phyloP scores from a whole-genome alignment of 2,113 vertebrate species.

The Scalopus aquaticus region DNA sequence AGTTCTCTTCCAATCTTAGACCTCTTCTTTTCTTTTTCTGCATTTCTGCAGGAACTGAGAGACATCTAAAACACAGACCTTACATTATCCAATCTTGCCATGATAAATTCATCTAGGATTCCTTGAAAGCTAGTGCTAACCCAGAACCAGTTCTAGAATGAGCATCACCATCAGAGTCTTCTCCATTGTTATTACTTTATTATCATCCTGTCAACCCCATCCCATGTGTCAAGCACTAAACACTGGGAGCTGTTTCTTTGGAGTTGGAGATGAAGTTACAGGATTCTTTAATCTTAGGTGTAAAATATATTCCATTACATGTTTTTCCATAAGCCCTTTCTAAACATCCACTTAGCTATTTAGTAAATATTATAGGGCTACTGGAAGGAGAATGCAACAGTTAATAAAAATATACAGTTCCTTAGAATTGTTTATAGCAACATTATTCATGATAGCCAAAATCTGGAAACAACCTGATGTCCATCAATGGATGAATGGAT shows the following conservation, averaged over 20 bases:
- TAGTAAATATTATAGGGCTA: background rate
- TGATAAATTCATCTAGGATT: background rate
- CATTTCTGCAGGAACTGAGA: background rate
- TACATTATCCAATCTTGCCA: background rate
- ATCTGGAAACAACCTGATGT: background rate
- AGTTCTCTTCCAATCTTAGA: background rate
- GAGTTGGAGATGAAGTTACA: background rate
- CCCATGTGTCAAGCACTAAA: background rate
- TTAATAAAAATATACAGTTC: background rate
- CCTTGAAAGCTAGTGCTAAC: background rate
- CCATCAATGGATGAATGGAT: background rate
- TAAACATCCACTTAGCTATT: background rate
- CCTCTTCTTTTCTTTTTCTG: background rate
- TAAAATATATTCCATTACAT: background rate
- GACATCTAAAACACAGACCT: background rate
- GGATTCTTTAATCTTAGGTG: background rate
- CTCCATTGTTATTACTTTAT: background rate
- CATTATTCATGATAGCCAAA: background rate
- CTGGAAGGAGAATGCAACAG: background rate
- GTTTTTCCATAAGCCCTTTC: background rate
- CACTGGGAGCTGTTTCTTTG: background rate
- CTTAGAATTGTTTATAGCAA: background rate
- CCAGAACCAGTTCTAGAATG: background rate
- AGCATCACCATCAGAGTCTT: background rate
- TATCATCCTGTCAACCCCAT: fast-evolving